Percentiles rank a stretch among this genome's conserved stretches.
These are phyloP conservation scores for Tipula lateralis DNA, from an alignment of 2,888 invertebrate genomes.

Conservation along the genomic window DNA sequence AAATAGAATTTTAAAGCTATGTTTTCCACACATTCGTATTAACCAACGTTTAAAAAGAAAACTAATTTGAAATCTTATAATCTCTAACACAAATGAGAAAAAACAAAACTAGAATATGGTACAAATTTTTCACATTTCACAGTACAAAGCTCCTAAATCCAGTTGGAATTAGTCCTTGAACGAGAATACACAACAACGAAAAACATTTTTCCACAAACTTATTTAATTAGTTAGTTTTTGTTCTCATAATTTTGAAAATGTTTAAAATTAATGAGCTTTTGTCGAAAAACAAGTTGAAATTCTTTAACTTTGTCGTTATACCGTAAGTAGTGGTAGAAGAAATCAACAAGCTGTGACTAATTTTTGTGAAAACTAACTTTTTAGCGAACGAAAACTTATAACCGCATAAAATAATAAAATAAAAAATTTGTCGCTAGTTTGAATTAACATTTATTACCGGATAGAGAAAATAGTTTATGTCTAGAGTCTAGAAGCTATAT, in stretches of 20 bases:
- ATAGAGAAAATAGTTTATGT: not conserved
- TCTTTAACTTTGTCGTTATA: not conserved
- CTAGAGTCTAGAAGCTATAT: not conserved
- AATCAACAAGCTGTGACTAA: conserved; percentile 19
- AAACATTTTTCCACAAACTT: not conserved
- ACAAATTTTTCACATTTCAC: not conserved
- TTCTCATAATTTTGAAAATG: not conserved
- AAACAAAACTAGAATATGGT: not conserved
- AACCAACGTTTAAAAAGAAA: not conserved
- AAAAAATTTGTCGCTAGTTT: not conserved
- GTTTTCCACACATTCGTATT: not conserved
- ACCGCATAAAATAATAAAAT: not conserved
- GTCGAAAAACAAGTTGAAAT: not conserved
- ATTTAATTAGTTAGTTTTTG: not conserved
- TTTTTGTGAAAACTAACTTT: not conserved
- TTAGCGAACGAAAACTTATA: not conserved
- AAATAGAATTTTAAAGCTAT: not conserved
- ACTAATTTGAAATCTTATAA: not conserved
- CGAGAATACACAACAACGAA: not conserved
- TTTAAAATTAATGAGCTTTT: conserved; percentile 14
- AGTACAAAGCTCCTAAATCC: not conserved
- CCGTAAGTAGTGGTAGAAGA: not conserved
- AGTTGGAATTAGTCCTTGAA: not conserved
- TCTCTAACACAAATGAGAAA: not conserved
- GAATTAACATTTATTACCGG: not conserved